A percentile compares a stretch with the other conserved stretches of the same genome.
Evolutionary conservation across 2,888 invertebrate species (phyloP).

Genomic region (Eristalinus aeneus): DNA sequence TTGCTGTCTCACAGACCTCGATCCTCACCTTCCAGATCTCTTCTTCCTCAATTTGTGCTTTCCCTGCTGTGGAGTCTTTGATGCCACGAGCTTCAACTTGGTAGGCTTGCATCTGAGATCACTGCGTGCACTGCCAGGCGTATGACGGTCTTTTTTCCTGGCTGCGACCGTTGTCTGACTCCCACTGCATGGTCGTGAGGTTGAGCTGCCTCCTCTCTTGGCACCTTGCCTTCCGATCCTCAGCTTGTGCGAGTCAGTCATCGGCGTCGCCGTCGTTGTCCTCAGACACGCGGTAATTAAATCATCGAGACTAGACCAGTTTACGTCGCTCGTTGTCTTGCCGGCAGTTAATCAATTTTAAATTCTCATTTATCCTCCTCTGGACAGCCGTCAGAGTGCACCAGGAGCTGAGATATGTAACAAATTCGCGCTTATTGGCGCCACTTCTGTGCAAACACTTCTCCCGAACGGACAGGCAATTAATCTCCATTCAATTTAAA

Average conservation of each 20-base stretch:
- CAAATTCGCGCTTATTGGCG: slow-evolving; percentile 42
- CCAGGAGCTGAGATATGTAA: slow-evolving; percentile 12
- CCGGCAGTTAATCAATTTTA: slow-evolving; percentile 46
- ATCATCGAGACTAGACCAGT: slow-evolving; percentile 26
- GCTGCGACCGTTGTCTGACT: too few species aligned
- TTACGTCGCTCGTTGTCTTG: neutral
- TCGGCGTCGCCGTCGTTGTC: slow-evolving; percentile 11
- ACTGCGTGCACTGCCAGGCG: too few species aligned
- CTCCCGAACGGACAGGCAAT: neutral
- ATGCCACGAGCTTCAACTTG: slow-evolving; percentile 18
- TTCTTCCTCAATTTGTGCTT: too few species aligned
- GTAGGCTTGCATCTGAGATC: neutral
- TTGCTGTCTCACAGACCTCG: too few species aligned
- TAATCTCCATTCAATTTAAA: neutral
- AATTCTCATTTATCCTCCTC: slow-evolving; percentile 40
- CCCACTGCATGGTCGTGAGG: too few species aligned
- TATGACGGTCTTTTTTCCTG: too few species aligned
- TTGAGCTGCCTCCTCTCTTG: too few species aligned
- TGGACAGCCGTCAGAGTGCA: neutral
- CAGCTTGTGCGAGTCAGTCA: too few species aligned
- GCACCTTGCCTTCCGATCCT: too few species aligned
- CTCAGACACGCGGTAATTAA: slow-evolving; percentile 31
- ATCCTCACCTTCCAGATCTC: too few species aligned
- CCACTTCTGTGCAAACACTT: slow-evolving; percentile 23
- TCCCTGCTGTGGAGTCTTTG: too few species aligned